phyloP scores from a whole-genome alignment of 1,140 invertebrate genomes.

The Megalopta genalis region DNA sequence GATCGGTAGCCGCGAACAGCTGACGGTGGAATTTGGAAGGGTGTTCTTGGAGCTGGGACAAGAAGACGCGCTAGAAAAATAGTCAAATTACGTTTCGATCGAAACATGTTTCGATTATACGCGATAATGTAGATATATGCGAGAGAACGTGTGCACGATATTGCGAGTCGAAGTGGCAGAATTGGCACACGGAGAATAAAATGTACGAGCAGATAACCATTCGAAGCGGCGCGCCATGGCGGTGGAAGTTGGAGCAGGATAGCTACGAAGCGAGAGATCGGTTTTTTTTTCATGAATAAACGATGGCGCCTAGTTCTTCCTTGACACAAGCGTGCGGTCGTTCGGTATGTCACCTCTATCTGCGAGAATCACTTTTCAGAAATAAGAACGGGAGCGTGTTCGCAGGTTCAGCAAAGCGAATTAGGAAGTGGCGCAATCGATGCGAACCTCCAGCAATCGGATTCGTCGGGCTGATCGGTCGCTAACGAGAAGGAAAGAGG shows the following conservation, averaged over 20 bases:
- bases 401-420: not conserved
- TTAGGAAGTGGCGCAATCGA: too few relatives aligned
- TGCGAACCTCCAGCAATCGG: constrained; percentile 47
- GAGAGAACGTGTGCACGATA: too few relatives aligned
- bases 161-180: too few relatives aligned
- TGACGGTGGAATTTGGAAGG: not conserved
- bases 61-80: not conserved
- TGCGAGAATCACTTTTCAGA: not conserved
- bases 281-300: too few relatives aligned
- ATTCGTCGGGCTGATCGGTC: constrained; percentile 53
- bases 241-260: too few relatives aligned
- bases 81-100: not conserved
- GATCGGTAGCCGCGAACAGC: not conserved
- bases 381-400: not conserved
- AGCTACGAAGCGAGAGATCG: too few relatives aligned
- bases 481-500: constrained; percentile 60
- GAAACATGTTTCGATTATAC: not conserved
- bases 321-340: too few relatives aligned
- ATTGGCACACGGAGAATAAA: too few relatives aligned
- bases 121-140: too few relatives aligned
- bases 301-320: too few relatives aligned
- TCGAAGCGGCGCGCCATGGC: too few relatives aligned
- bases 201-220: too few relatives aligned
- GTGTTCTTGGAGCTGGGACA: not conserved
- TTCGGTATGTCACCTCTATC: not conserved